These are phyloP conservation scores for Danio aesculapii DNA, from an alignment of 2,797 vertebrate genomes.

Conservation along the genomic window DNA sequence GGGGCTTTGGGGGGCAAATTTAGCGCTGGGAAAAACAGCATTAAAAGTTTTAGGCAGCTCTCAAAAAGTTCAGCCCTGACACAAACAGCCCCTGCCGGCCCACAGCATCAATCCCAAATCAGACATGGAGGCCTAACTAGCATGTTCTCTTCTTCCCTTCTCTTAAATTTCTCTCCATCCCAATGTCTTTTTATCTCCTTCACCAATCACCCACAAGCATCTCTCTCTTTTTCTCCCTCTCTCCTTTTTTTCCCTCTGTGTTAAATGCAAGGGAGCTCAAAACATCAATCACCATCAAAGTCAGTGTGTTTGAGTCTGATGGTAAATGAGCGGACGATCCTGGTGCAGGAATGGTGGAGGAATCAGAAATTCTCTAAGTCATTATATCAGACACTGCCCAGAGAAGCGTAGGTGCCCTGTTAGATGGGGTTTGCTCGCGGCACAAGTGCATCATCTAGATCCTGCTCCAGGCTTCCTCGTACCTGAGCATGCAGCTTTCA, in stretches of 20 bases:
- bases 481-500: conserved; percentile 39
- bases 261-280: conserved; percentile 48
- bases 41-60: conserved; percentile 55
- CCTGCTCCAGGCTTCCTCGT: conserved; percentile 2
- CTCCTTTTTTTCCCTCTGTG: conserved; percentile 43
- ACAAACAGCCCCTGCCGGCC: conserved; percentile 22
- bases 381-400: conserved; percentile 55
- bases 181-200: background rate
- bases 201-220: conserved; percentile 14
- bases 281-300: conserved; percentile 59
- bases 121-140: conserved; percentile 44
- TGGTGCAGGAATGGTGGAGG: conserved; percentile 32
- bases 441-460: background rate
- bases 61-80: conserved; percentile 46
- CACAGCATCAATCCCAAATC: conserved; percentile 40
- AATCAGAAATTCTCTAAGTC: conserved; percentile 54
- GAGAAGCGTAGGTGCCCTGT: conserved; percentile 41
- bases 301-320: conserved; percentile 29
- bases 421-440: conserved; percentile 1
- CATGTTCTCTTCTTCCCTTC: conserved; percentile 25
- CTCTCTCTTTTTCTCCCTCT: conserved; percentile 20
- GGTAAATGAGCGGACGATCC: conserved; percentile 43
- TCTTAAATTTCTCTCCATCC: conserved; percentile 30
- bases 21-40: conserved; percentile 27
- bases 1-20: conserved; percentile 39